phyloP scores from a whole-genome alignment of 2,113 vertebrate species.

The Dunckerocampus dactyliophorus region DNA sequence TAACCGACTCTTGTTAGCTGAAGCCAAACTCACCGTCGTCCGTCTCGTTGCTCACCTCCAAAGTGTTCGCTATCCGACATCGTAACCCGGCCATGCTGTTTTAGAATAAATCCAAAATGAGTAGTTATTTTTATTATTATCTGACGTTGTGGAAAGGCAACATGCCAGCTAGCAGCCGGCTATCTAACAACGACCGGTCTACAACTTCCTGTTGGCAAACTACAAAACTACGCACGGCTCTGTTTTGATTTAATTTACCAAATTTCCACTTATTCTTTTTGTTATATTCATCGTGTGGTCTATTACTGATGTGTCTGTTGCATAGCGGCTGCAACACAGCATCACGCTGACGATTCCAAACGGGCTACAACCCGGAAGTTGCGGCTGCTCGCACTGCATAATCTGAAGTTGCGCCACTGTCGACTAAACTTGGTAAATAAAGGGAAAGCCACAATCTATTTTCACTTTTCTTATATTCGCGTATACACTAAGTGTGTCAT shows the following conservation, averaged over 20 bases:
- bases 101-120: neutral
- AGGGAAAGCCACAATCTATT: no score
- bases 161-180: conserved; percentile 67
- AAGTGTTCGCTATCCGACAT: conserved; percentile 44
- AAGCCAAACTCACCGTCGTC: conserved; percentile 36
- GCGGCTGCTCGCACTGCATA: no score
- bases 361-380: no score
- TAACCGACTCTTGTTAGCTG: conserved; percentile 10
- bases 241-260: neutral
- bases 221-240: neutral
- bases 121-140: neutral
- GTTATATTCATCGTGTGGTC: neutral
- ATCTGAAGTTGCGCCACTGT: no score
- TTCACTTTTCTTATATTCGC: no score
- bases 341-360: no score
- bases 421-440: no score
- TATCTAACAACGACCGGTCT: conserved; percentile 6
- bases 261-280: no score
- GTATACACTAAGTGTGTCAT: no score
- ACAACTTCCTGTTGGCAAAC: no score
- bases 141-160: conserved; percentile 20
- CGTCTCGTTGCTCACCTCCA: conserved; percentile 20
- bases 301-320: neutral
- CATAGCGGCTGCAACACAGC: no score
- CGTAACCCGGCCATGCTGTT: conserved; percentile 62